Evolutionary conservation across 2,797 vertebrate genomes (phyloP), one percentile per base, ranked within the genome.

Genomic region (Harpagifer antarcticus): DNA sequence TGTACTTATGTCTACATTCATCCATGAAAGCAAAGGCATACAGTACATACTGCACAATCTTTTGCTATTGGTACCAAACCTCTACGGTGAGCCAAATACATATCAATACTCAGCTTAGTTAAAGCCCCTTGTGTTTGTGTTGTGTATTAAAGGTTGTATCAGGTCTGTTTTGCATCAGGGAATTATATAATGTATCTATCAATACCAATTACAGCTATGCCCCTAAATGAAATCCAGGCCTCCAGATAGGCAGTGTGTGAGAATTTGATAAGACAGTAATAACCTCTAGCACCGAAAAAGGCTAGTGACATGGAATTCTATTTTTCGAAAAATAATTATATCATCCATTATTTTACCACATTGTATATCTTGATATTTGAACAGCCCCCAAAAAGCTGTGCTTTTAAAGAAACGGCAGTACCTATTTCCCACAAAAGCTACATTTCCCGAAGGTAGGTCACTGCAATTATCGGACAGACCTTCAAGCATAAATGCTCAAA

Each of bases 391-490:
- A 27, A 27, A 27, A 27, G 27, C 5, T 27, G 27, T 27, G 45
- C 33, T 42, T 16, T 64, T n/a, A 0, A 33, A 52, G 13, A 70
- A 48, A 67, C 4, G 19, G n/a, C 47, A n/a, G 37, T 62, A 40
- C 27, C 9, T 59, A 49, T 54, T 59, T 33, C 20, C n/a, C 44
- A 63, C 57, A 58, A 58, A 14, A 44, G 43, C 47, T 77, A 10
- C 16, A 14, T 67, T 70, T 60, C 11, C 66, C 23, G 6, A 47
- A 56, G 56, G 19, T 59, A 63, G 50, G 48, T 40, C 61, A 60
- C 20, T 43, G 64, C 47, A 44, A 57, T 49, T 66, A 42, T n/a
- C 12, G 3, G 40, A 53, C 40, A 31, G 17, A 54, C 11, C 13
- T 43, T 16, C 17, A 9, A n/a, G 14, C 5, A 17, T 56, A 42